Evolutionary conservation across 2,888 invertebrate species (phyloP).

Genomic region (Lycaena phlaeas): DNA sequence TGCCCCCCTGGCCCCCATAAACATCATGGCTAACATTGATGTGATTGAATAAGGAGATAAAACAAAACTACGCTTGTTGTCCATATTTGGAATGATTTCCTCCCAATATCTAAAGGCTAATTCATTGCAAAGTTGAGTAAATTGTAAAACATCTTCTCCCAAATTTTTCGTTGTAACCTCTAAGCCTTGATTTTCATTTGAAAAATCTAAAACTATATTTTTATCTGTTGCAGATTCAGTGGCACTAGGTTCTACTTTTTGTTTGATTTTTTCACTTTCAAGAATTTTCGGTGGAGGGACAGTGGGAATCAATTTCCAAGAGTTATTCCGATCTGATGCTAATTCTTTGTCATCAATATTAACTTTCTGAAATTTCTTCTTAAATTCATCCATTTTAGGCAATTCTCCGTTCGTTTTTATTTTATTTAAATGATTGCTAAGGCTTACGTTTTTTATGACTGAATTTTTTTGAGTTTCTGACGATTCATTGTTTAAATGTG

Average conservation of each 20-base stretch:
- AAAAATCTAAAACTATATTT: conserved; percentile 51
- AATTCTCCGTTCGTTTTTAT: conserved; percentile 21
- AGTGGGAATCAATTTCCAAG: conserved; percentile 75
- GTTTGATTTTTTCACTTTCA: conserved; percentile 48
- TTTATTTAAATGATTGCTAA: conserved; percentile 9
- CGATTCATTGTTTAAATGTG: background rate
- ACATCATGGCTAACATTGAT: conserved; percentile 91
- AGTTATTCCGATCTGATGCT: conserved; percentile 47
- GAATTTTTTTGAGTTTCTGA: conserved; percentile 1
- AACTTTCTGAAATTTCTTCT: conserved; percentile 63
- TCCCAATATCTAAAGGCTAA: conserved; percentile 89
- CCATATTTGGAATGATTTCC: conserved; percentile 79
- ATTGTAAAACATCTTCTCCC: conserved; percentile 83
- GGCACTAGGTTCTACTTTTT: conserved; percentile 36
- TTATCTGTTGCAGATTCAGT: conserved; percentile 39
- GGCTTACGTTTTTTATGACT: background rate
- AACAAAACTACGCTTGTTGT: conserved; percentile 82
- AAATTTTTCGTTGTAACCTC: conserved; percentile 82
- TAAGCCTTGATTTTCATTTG: conserved; percentile 75
- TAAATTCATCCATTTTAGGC: conserved; percentile 59
- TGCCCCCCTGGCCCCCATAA: conserved; percentile 87
- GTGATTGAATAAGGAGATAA: conserved; percentile 89
- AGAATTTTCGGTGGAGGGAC: conserved; percentile 63
- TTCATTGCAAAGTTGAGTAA: conserved; percentile 87
- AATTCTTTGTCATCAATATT: conserved; percentile 61